phyloP scores from a whole-genome alignment of 2,113 vertebrate species.

The Bothrops jararaca region DNA sequence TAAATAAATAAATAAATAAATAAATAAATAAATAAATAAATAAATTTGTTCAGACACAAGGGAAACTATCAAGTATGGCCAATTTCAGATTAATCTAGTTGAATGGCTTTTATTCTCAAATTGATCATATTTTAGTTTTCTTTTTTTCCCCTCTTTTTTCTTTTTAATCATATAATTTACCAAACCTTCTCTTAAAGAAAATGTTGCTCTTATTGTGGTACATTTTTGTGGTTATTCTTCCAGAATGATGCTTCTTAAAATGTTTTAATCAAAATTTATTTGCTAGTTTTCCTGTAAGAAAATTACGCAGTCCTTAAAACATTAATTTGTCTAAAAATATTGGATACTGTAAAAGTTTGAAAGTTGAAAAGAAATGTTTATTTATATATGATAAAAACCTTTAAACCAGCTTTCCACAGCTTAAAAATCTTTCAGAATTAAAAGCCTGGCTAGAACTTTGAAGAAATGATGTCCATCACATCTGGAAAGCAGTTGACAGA shows the following conservation, averaged over 20 bases:
- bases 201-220: not conserved
- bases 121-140: not conserved
- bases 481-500: not conserved
- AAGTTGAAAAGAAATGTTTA: not conserved
- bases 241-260: not conserved
- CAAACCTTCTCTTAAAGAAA: not conserved
- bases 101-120: not conserved
- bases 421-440: not conserved
- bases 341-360: not conserved
- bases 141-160: not conserved
- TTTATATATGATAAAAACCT: not conserved
- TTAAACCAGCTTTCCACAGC: not conserved
- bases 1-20: too few relatives aligned
- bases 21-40: too few relatives aligned
- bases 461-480: not conserved
- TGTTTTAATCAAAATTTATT: not conserved
- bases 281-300: not conserved
- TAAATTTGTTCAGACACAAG: not conserved
- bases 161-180: not conserved
- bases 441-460: not conserved
- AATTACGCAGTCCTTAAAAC: conserved; percentile 4
- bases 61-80: not conserved
- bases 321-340: not conserved
- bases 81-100: not conserved
- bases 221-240: not conserved